Percentiles rank a stretch among this genome's conserved stretches.
These are phyloP conservation scores for Leptinotarsa undecemlineata DNA, from an alignment of 1,140 invertebrate genomes.

Conservation along the genomic window DNA sequence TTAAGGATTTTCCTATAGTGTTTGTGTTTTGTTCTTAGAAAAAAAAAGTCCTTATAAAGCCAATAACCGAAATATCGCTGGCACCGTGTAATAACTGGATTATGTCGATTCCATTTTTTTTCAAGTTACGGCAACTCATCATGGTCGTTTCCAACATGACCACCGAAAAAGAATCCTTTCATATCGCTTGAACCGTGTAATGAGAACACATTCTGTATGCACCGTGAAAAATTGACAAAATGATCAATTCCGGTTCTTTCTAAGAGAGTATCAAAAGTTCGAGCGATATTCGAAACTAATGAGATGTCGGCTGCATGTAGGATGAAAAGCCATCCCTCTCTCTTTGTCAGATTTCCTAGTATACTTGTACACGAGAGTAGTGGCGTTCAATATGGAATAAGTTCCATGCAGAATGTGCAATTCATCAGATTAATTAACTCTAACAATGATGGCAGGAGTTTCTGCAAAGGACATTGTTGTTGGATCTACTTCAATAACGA, in stretches of 20 bases:
- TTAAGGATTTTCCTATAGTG: too few species aligned
- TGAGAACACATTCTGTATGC: neutral
- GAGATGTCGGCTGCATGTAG: neutral
- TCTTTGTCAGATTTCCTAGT: neutral
- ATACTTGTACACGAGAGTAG: too few species aligned
- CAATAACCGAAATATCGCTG: too few species aligned
- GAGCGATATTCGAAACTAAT: neutral
- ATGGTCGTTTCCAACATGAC: too few species aligned
- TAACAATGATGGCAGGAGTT: too few species aligned
- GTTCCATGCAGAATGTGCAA: neutral
- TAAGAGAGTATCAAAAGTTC: neutral
- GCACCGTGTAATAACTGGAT: too few species aligned
- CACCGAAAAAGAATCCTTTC: neutral
- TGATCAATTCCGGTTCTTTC: neutral
- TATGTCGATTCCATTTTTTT: too few species aligned
- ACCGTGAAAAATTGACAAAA: neutral
- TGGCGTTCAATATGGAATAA: neutral
- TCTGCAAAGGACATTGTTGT: too few species aligned
- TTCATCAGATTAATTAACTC: neutral
- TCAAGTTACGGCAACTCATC: too few species aligned
- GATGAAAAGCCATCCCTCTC: neutral
- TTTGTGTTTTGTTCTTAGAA: too few species aligned
- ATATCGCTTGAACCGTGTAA: neutral
- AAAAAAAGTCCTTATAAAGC: too few species aligned
- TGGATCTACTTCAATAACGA: too few species aligned